Evolutionary conservation across 2,797 vertebrate genomes (phyloP), one percentile per base, ranked within the genome.

Genomic region (Sardinella longiceps): DNA sequence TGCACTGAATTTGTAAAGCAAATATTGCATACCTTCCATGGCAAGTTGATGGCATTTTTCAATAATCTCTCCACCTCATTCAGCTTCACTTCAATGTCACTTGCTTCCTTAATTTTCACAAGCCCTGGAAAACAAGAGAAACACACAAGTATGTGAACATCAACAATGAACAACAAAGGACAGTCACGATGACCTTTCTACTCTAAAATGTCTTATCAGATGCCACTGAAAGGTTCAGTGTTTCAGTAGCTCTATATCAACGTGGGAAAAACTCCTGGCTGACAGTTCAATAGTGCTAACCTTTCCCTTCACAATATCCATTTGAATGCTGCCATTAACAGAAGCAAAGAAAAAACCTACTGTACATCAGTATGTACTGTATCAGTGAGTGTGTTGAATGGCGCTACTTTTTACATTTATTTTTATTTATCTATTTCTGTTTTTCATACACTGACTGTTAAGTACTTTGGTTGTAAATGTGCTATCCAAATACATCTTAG

Each of bases 41-140:
- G 97, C 97, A 99, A 97, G 92, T 96, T 96, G 90, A 99, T 98
- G 70, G 97, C 91, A 51, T 94, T 97, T 92, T 99, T 98, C 88
- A 99, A 92, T 70, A 99, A 92, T 88, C 96, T 95, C 89, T 99
- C 98, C 84, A 99, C 98, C 93, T 99, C 97, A 0, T 99, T 99
- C 83, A 99, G 92, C 85, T 97, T 97, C 89, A 95, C 94, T 92
- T 99, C 98, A 23, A 97, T 98, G 90, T 99, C 97, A 0, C 93
- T 95, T 0, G 97, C 96, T 18, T 98, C 96, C 93, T 97, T 99
- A 90, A 99, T 97, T 93, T 97, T 97, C 10, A 98, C 93, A 84
- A 99, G 93, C 15, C 97, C 98, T 99, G 87, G 91, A 90, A 87
- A 92, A 83, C 80, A 48, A 87, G 91, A 5, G 58, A 77, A 77